phyloP scores from a whole-genome alignment of 2,113 vertebrate species.

The Microtus richardsoni region DNA sequence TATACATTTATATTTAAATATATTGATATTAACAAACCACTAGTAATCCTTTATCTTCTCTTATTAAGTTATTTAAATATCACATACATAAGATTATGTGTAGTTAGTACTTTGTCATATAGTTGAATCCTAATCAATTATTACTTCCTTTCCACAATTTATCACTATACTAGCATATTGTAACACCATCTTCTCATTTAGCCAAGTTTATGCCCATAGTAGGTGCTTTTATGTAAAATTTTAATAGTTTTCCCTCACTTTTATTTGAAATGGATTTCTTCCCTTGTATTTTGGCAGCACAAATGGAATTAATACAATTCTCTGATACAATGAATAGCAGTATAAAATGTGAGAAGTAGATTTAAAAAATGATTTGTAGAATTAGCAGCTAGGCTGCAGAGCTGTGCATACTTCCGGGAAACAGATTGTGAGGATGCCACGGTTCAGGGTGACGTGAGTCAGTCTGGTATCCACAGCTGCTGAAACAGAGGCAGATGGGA shows the following conservation, averaged over 20 bases:
- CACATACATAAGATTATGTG: neutral
- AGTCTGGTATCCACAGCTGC: neutral
- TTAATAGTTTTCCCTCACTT: conserved; percentile 14
- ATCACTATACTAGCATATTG: neutral
- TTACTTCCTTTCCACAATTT: neutral
- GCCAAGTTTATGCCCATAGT: neutral
- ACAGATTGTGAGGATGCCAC: neutral
- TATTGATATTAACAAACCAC: neutral
- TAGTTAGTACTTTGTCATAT: neutral
- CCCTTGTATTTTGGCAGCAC: neutral
- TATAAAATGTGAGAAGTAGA: neutral
- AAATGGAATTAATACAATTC: neutral
- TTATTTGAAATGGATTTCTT: conserved; percentile 1
- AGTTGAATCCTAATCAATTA: neutral
- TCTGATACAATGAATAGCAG: neutral
- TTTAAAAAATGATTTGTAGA: neutral
- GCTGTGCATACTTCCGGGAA: neutral
- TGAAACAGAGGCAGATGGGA: neutral
- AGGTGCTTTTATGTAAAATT: neutral
- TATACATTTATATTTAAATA: neutral
- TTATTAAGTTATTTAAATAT: conserved; percentile 14
- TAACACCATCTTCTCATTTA: conserved; percentile 45
- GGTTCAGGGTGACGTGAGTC: neutral
- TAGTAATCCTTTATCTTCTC: conserved; percentile 25
- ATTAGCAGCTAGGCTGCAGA: neutral